Percentiles rank a stretch among this genome's conserved stretches.
Evolutionary conservation across 2,888 invertebrate species (phyloP).

Genomic region (Toxonevra muliebris): DNA sequence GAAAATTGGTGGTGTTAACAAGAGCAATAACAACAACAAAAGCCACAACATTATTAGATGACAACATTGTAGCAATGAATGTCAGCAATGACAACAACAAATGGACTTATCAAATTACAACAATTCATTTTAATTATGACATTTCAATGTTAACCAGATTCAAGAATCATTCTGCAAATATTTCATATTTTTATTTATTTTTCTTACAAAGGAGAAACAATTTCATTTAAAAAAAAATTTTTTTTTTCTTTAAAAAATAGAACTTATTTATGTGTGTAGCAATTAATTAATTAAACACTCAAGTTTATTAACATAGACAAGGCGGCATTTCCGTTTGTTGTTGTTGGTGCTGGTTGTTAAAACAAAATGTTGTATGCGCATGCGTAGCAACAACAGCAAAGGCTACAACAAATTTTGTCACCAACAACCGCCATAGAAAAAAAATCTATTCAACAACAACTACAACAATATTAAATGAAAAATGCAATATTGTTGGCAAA

Average conservation of each 20-base stretch:
- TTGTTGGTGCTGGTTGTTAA: too few species aligned
- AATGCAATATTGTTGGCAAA: conserved; percentile 4
- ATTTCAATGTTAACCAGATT: conserved; percentile 52
- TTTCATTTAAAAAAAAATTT: too few species aligned
- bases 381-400: neutral
- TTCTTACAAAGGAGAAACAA: too few species aligned
- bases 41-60: conserved; percentile 21
- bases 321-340: conserved; percentile 18
- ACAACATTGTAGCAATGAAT: neutral
- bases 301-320: neutral
- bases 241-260: too few species aligned
- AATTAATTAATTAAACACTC: conserved; percentile 2
- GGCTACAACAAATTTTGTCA: neutral
- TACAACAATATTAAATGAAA: conserved; percentile 4
- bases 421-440: neutral
- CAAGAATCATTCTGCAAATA: neutral
- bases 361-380: neutral
- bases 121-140: conserved; percentile 55
- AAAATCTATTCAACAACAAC: neutral
- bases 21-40: conserved; percentile 2
- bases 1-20: neutral
- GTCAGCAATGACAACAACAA: conserved; percentile 5
- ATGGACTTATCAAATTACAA: conserved; percentile 43
- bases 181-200: too few species aligned
- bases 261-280: too few species aligned